These are phyloP conservation scores for Engystomops pustulosus DNA, from an alignment of 2,113 vertebrate genomes.

Conservation along the genomic window DNA sequence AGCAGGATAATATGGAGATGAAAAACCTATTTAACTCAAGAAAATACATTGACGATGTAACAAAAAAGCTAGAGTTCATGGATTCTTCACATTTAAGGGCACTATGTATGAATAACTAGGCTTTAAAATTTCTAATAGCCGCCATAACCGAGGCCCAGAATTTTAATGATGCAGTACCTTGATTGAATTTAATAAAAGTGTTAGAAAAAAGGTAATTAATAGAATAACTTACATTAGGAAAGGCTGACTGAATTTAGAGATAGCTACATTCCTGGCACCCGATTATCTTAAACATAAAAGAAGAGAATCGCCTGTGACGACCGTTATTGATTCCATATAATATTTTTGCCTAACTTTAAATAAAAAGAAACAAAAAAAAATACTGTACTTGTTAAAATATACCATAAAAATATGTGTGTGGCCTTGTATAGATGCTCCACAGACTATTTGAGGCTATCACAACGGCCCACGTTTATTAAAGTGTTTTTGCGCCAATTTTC, in stretches of 20 bases:
- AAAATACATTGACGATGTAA: slow-evolving; percentile 58
- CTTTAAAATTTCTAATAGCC: slow-evolving; percentile 78
- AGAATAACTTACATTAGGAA: slow-evolving; percentile 61
- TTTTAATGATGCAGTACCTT: slow-evolving; percentile 69
- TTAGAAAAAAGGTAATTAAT: slow-evolving; percentile 69
- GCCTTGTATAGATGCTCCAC: too few relatives aligned
- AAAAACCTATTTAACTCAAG: slow-evolving; percentile 68
- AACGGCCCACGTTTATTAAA: too few relatives aligned
- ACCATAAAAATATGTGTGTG: too few relatives aligned
- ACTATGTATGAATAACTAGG: slow-evolving; percentile 73
- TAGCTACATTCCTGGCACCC: slow-evolving; percentile 60
- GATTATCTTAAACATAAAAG: slow-evolving; percentile 1
- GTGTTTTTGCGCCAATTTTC: too few relatives aligned
- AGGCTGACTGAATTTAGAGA: slow-evolving; percentile 63
- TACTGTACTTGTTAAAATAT: too few relatives aligned
- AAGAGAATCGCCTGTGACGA: background rate
- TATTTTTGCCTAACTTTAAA: background rate
- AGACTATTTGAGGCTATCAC: too few relatives aligned
- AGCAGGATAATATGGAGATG: slow-evolving; percentile 62
- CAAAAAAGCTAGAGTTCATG: background rate
- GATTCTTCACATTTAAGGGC: slow-evolving; percentile 24
- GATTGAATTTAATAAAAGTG: slow-evolving; percentile 67
- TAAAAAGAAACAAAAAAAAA: too few relatives aligned
- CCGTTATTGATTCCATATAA: background rate
- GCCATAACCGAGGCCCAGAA: slow-evolving; percentile 70